Evolutionary conservation across 2,113 vertebrate genomes (phyloP), one percentile per base, ranked within the genome.

Genomic region (Dunckerocampus dactyliophorus): DNA sequence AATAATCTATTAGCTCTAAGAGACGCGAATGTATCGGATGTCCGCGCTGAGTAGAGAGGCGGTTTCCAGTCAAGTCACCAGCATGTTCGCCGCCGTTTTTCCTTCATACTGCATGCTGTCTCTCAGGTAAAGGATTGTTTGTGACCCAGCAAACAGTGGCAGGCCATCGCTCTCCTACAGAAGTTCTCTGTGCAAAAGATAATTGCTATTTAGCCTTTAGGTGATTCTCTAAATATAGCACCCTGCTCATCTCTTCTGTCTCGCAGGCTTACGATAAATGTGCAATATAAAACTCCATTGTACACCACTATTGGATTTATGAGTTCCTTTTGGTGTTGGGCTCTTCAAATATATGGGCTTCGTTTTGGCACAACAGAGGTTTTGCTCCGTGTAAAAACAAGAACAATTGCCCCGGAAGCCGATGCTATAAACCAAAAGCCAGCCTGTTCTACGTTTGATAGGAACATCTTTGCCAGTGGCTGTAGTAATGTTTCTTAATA

Each of bases 191-290:
- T 81, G 60, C 52, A 21, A 71, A 79, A 81, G 72, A 84, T 82
- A 78, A 85, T 81, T 86, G 79, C 70, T 74, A 75, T 86, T 86
- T 82, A 78, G 81, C 76, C 82, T 84, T 80, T 65, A 84, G 86
- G 76, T 82, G 65, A 45, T 47, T 66, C 77, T 85, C 81, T 72
- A 81, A 85, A 85, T 82, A 79, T 79, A 82, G 72, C 74, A 51
- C 63, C 59, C 50, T 68, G 82, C 75, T 82, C 76, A 69, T 83
- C 79, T 63, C 24, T 21, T 72, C 56, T 82, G 75, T 82, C 74
- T 82, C 16, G 28, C 55, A 76, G 80, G 71, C 66, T 72, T 62
- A 8, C 59, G 47, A 68, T 79, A 72, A 82, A 83, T 72, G 67
- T 70, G 54, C 69, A 78, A 51, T 55, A 63, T 59, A 64, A 37